Conservation (phyloP, 2,888 invertebrate genomes). For the Melangyna quadrimaculata region DNA sequence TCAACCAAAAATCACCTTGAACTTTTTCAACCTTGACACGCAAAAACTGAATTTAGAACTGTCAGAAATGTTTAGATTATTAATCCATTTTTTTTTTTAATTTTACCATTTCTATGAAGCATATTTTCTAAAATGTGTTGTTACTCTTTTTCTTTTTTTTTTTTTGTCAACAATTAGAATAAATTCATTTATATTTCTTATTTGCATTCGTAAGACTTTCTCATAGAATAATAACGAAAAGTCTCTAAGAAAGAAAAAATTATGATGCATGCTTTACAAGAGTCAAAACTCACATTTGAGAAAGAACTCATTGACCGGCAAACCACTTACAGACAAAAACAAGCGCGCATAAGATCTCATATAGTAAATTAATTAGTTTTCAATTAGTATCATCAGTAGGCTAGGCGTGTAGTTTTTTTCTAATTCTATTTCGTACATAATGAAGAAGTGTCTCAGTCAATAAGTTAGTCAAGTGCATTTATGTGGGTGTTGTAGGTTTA, state of each 20-base stretch:
- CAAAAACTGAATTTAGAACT: too few relatives aligned
- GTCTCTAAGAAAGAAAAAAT: not conserved
- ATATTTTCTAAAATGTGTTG: constrained; percentile 31
- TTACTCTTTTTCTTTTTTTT: not conserved
- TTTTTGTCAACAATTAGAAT: not conserved
- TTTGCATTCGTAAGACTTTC: not conserved
- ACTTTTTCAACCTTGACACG: too few relatives aligned
- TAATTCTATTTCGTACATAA: not conserved
- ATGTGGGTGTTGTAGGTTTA: constrained; percentile 29
- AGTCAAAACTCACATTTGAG: not conserved
- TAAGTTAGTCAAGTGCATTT: not conserved
- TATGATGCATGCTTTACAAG: not conserved
- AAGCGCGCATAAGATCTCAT: constrained; percentile 18
- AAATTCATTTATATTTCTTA: not conserved
- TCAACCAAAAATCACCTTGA: too few relatives aligned
- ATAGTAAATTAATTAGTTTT: constrained; percentile 67
- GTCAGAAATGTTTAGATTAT: too few relatives aligned
- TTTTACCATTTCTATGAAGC: not conserved
- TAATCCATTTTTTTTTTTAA: too few relatives aligned
- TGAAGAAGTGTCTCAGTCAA: not conserved
- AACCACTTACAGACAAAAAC: constrained; percentile 39
- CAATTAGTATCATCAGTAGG: constrained; percentile 43
- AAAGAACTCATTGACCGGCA: not conserved
- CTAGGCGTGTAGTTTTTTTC: too few relatives aligned
- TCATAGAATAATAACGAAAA: too few relatives aligned